A percentile compares a stretch with the other conserved stretches of the same genome.
phyloP scores from a whole-genome alignment of 2,113 vertebrate genomes.

The Jaculus jaculus region DNA sequence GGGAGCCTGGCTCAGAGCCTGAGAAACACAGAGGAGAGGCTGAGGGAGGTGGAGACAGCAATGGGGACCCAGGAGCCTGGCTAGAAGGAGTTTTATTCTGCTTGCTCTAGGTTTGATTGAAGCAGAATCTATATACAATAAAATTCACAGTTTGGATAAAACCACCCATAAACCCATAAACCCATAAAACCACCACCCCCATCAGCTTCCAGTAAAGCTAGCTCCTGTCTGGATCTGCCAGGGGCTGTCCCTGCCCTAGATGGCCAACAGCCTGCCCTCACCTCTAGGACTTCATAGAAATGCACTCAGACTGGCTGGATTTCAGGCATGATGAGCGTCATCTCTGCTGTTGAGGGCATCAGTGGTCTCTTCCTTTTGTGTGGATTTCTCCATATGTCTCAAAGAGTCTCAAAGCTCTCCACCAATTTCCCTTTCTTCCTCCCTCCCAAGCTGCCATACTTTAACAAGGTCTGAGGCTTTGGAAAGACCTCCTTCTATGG shows the following conservation, averaged over 20 bases:
- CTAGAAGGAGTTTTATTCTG: background rate
- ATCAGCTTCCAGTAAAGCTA: background rate
- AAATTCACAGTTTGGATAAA: conserved; percentile 40
- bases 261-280: background rate
- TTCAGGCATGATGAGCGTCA: accelerated
- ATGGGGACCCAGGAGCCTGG: background rate
- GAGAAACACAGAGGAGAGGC: background rate
- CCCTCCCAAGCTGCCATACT: too few relatives aligned
- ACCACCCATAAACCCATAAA: conserved; percentile 1
- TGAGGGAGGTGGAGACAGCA: background rate
- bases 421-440: too few relatives aligned
- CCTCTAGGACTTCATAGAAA: background rate
- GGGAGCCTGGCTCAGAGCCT: conserved; percentile 45
- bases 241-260: background rate
- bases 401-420: too few relatives aligned
- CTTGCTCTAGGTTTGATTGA: background rate
- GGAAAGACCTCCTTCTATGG: too few relatives aligned
- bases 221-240: background rate
- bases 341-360: accelerated
- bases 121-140: background rate
- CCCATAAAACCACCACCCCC: background rate
- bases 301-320: background rate
- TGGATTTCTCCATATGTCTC: background rate
- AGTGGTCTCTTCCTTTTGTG: too few relatives aligned
- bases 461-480: too few relatives aligned